A percentile compares a stretch with the other conserved stretches of the same genome.
phyloP scores from a whole-genome alignment of 2,888 invertebrate genomes.

The Hypomecis atomaria region DNA sequence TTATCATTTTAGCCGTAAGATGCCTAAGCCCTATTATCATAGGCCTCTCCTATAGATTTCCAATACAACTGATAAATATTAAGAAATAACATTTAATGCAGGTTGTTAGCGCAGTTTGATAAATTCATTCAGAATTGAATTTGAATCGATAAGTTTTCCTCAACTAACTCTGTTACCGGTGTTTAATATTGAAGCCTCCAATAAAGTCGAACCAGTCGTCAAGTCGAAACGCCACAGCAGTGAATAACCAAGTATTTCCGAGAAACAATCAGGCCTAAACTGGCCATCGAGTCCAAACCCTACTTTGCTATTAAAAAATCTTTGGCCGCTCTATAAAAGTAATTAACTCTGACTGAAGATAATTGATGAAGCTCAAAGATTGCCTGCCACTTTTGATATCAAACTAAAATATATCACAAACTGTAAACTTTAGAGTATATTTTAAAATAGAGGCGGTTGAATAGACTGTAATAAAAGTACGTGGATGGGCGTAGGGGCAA shows the following conservation, averaged over 20 bases:
- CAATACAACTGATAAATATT: too few relatives aligned
- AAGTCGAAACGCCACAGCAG: not conserved
- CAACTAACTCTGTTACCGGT: not conserved
- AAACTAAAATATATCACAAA: conserved; percentile 47
- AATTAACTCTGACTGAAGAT: conserved; percentile 82
- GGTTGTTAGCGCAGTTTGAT: too few relatives aligned
- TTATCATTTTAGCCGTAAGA: too few relatives aligned
- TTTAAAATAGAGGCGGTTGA: conserved; percentile 38
- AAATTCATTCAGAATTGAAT: too few relatives aligned
- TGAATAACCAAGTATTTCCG: conserved; percentile 51
- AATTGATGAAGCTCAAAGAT: conserved; percentile 83
- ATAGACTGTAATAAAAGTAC: conserved; percentile 68
- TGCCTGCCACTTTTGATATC: conserved; percentile 60
- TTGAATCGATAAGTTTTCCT: too few relatives aligned
- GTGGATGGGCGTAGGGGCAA: conserved; percentile 71
- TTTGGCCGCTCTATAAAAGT: conserved; percentile 81
- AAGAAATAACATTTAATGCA: too few relatives aligned
- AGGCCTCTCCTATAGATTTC: too few relatives aligned
- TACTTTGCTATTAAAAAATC: conserved; percentile 52
- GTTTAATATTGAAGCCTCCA: conserved; percentile 5
- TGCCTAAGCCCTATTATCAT: too few relatives aligned
- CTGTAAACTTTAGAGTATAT: conserved; percentile 28
- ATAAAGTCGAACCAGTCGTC: conserved; percentile 2
- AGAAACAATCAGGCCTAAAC: conserved; percentile 61
- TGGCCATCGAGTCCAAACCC: conserved; percentile 43